Evolutionary conservation across 92 coral and sea anemone species (phyloP).

Genomic region (Epizoanthus fatuus): DNA sequence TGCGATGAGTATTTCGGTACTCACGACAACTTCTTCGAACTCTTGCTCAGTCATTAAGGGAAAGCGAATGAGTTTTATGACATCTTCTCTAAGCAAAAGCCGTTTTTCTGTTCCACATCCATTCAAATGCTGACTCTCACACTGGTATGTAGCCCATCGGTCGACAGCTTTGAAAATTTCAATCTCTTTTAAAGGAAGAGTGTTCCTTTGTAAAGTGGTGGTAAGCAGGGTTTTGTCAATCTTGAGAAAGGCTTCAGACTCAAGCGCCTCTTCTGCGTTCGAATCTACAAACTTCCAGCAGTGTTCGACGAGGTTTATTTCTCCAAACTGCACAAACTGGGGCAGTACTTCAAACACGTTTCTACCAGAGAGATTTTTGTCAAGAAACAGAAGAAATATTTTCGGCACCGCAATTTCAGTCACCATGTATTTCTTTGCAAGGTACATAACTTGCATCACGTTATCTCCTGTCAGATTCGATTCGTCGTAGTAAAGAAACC

Average conservation of each 20-base stretch:
- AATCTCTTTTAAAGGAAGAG: conserved; percentile 36
- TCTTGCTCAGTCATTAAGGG: neutral
- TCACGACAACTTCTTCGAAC: neutral
- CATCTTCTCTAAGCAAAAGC: neutral
- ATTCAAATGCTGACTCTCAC: neutral
- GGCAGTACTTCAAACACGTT: conserved; percentile 47
- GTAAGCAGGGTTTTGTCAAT: conserved; percentile 10
- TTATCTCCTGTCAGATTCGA: conserved; percentile 25
- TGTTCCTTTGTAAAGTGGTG: conserved; percentile 22
- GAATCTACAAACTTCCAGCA: conserved; percentile 43
- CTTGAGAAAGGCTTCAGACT: conserved; percentile 14
- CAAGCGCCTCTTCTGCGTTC: conserved; percentile 29
- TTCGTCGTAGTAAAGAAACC: conserved; percentile 48
- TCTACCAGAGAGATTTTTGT: conserved; percentile 8
- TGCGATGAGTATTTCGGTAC: too few relatives aligned
- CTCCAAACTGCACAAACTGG: conserved; percentile 18
- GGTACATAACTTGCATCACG: conserved; percentile 34
- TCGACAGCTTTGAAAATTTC: conserved; percentile 29
- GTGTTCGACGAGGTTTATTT: conserved; percentile 10
- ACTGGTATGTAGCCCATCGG: conserved; percentile 4
- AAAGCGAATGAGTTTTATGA: neutral
- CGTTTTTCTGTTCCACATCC: neutral
- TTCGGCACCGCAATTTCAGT: conserved; percentile 17
- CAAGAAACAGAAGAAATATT: conserved; percentile 2
- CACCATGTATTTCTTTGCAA: conserved; percentile 45